These are phyloP conservation scores for Ligdia adustata DNA, from an alignment of 2,888 invertebrate species.

Conservation along the genomic window DNA sequence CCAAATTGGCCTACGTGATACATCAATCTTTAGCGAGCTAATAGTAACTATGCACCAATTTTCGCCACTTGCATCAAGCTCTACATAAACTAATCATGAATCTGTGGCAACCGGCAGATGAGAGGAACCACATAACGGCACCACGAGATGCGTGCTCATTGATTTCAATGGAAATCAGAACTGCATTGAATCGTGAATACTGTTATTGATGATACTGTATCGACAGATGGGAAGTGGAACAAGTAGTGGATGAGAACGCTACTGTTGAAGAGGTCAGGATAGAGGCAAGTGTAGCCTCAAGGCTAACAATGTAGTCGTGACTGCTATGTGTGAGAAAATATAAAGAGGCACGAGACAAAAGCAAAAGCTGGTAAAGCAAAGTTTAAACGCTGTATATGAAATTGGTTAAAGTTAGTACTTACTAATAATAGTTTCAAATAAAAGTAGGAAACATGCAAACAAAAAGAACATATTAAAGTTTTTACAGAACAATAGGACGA, in stretches of 20 bases:
- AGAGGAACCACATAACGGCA: slow-evolving; percentile 41
- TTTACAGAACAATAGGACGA: too few species aligned
- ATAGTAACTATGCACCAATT: slow-evolving; percentile 1
- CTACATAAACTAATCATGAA: slow-evolving; percentile 11
- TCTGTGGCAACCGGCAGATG: slow-evolving; percentile 19
- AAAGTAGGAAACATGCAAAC: too few species aligned
- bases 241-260: slow-evolving; percentile 6
- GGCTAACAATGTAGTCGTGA: slow-evolving; percentile 8
- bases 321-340: slow-evolving; percentile 8
- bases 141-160: slow-evolving; percentile 45
- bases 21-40: background rate
- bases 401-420: too few species aligned
- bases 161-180: slow-evolving; percentile 52
- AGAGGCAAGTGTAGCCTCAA: slow-evolving; percentile 2
- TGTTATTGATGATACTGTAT: slow-evolving; percentile 34
- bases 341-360: too few species aligned
- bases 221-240: slow-evolving; percentile 34
- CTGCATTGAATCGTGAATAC: slow-evolving; percentile 37
- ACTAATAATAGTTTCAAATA: too few species aligned
- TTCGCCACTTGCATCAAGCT: background rate
- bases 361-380: too few species aligned
- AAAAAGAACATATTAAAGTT: too few species aligned
- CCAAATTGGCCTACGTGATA: background rate
- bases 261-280: slow-evolving; percentile 16
- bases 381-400: too few species aligned